Conservation (phyloP, 2,113 vertebrate genomes). For the Tautogolabrus adspersus region DNA sequence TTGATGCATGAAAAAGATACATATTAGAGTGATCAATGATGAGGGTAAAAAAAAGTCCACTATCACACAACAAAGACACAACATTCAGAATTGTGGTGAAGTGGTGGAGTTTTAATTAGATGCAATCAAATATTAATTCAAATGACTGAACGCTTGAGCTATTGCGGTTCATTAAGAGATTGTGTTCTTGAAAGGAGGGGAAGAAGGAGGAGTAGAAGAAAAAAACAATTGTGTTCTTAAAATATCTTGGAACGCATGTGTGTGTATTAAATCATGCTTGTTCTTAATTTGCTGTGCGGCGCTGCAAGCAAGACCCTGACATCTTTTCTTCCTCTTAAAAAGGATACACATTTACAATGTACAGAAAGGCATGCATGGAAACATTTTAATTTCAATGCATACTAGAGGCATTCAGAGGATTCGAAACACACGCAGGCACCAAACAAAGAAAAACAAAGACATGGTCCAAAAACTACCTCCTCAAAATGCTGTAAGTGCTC, state of each 20-base stretch:
- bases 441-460: not conserved
- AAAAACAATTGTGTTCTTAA: conserved; percentile 1
- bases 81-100: conserved; percentile 15
- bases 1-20: not conserved
- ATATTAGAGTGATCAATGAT: not conserved
- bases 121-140: conserved; percentile 57
- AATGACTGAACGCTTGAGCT: conserved; percentile 52
- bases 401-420: not conserved
- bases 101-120: conserved; percentile 1
- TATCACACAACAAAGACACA: not conserved
- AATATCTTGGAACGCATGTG: conserved; percentile 4
- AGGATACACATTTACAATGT: not conserved
- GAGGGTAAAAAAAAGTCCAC: not conserved
- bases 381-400: conserved; percentile 1
- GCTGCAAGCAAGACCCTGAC: not conserved
- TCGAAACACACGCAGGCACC: not conserved
- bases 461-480: not conserved
- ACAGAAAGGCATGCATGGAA: not conserved
- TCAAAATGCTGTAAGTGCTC: not conserved
- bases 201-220: not conserved
- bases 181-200: conserved; percentile 14
- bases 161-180: conserved; percentile 36
- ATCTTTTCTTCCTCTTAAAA: not conserved
- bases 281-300: not conserved
- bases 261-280: not conserved